Evolutionary conservation across 2,797 vertebrate species (phyloP).

Genomic region (Gouania willdenowi): DNA sequence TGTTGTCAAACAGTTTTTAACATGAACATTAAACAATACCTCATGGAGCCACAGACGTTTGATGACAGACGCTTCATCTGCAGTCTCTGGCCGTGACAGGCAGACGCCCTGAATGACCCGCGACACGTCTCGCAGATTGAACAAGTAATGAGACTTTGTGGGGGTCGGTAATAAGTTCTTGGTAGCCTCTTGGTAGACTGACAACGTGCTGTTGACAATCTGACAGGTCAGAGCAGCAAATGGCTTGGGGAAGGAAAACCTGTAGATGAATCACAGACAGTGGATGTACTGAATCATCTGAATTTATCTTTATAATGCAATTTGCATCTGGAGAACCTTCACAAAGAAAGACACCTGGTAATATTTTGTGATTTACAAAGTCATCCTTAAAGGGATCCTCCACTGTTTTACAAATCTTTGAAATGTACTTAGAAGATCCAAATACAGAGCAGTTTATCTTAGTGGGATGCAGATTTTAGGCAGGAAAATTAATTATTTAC

Average conservation of each 20-base stretch:
- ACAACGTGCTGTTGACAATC: constrained; percentile 81
- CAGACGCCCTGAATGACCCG: constrained; percentile 91
- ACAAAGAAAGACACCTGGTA: too few species aligned
- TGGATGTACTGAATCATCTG: too few species aligned
- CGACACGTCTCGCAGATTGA: constrained; percentile 89
- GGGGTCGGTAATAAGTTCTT: constrained; percentile 88
- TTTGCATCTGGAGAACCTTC: too few species aligned
- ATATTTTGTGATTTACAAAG: too few species aligned
- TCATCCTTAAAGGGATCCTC: too few species aligned
- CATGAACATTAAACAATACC: constrained; percentile 75
- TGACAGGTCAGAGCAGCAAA: constrained; percentile 78
- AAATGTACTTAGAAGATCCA: too few species aligned
- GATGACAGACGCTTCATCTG: constrained; percentile 71
- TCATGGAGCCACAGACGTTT: constrained; percentile 92
- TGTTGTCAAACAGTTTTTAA: too few species aligned
- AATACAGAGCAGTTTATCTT: too few species aligned
- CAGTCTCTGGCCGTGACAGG: constrained; percentile 84
- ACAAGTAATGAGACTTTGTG: constrained; percentile 90
- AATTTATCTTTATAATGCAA: too few species aligned
- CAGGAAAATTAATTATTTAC: too few species aligned
- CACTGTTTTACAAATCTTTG: too few species aligned
- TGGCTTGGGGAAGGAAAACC: constrained; percentile 79
- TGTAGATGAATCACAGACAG: constrained; percentile 43
- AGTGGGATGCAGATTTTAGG: too few species aligned
- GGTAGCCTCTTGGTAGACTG: constrained; percentile 84